Conservation (phyloP, 2,797 vertebrate genomes). For the Ceyx erithaca region DNA sequence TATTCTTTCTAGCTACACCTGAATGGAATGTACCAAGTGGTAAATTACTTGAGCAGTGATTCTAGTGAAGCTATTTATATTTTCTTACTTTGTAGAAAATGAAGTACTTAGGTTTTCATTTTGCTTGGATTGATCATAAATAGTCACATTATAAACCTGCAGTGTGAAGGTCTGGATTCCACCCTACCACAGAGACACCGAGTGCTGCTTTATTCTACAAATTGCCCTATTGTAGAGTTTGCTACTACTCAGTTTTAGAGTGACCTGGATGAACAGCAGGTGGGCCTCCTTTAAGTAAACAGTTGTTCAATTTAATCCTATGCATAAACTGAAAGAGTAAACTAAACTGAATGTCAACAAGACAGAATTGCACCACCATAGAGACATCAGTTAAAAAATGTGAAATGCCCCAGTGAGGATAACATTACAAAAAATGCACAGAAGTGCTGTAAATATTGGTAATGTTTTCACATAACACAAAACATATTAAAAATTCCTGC, state of each 20-base stretch:
- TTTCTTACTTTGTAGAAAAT: constrained; percentile 42
- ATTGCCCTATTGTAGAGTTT: not conserved
- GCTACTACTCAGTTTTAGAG: not conserved
- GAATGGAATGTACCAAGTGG: constrained; percentile 38
- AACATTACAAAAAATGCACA: not conserved
- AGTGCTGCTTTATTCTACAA: constrained; percentile 7
- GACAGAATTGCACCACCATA: not conserved
- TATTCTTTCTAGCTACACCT: constrained; percentile 39
- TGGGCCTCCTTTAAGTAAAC: constrained; percentile 4
- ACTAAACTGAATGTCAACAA: not conserved
- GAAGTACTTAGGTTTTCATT: constrained; percentile 45
- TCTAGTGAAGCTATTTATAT: not conserved
- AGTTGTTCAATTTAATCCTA: not conserved
- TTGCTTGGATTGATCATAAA: constrained; percentile 39
- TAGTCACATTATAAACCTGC: not conserved
- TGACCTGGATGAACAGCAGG: not conserved
- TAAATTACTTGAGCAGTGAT: constrained; percentile 21
- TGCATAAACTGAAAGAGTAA: not conserved
- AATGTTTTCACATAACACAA: constrained; percentile 15
- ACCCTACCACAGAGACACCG: not conserved
- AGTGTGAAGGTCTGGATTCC: not conserved
- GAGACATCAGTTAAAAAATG: not conserved
- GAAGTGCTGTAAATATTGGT: not conserved
- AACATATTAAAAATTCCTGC: constrained; percentile 19
- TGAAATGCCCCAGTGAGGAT: not conserved